Base-by-base conservation (phyloP, 2,797 vertebrate species). In the Crypturellus tataupa region DNA sequence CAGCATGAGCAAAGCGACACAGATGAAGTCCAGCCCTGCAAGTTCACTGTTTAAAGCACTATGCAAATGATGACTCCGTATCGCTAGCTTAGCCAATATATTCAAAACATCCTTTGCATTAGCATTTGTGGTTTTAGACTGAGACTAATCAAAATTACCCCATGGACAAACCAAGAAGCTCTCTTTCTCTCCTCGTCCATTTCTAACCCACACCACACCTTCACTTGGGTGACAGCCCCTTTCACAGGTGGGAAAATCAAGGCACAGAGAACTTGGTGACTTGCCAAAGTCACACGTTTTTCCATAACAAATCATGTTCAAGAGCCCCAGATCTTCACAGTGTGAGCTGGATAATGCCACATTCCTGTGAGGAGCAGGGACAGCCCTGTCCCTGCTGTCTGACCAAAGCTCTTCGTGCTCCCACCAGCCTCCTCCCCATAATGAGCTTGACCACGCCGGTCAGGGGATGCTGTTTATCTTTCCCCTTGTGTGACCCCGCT, bases 401-500 rank as follows among this genome's bases (percentile, higher is more conserved):
- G 67, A 55, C 62, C 88, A 51, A 87, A 81, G 27, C 83, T 29
- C 56, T 56, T 81, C 77, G 62, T 6, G 2, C 25, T 56, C 29
- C 8, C 49, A 69, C 47, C 2, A 15, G 37, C 84, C 77, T 55
- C 85, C 49, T 89, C 80, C 80, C 93, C 47, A 11, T 91, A 93
- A 94, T 39, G 92, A 91, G 88, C 56, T 31, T 86, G 69, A 90
- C 87, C 20, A 9, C 31, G 55, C 37, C 1, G 7, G 15, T 24
- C 49, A 64, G 73, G 62, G 44, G 82, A 81, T 44, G 59, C 69
- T 96, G 91, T 97, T 96, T 96, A 85, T 95, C 85, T 97, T 96
- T 19, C 82, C 60, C 55, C 75, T 40, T 27, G 17, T 25, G 9
- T 19, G 59, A 87, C 84, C 91, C 78, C 47, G 40, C 85, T 81